Percentiles rank a stretch among this genome's conserved stretches.
phyloP scores from a whole-genome alignment of 1,140 invertebrate species.

The Chymomyza costata region DNA sequence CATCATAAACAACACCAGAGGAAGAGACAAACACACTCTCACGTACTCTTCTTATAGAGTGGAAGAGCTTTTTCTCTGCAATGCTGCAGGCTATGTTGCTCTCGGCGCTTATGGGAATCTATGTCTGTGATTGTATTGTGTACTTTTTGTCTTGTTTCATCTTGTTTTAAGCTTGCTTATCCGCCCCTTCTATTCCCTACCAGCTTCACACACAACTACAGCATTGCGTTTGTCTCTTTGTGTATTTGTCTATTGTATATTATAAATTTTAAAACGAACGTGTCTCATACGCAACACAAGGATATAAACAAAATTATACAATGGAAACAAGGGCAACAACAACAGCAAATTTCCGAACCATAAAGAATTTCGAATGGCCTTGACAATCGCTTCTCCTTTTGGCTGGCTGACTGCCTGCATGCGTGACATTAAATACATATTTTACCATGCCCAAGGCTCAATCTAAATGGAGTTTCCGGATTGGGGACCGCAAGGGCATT shows the following conservation, averaged over 20 bases:
- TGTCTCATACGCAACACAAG: constrained; percentile 26
- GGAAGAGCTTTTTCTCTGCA: constrained; percentile 38
- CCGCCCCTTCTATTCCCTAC: too few relatives aligned
- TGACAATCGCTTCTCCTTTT: constrained; percentile 56
- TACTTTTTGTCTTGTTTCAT: constrained; percentile 39
- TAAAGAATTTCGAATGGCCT: constrained; percentile 64
- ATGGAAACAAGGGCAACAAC: constrained; percentile 11
- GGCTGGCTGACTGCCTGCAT: too few relatives aligned
- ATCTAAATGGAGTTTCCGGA: constrained; percentile 54
- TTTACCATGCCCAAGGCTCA: constrained; percentile 44
- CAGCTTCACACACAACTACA: too few relatives aligned
- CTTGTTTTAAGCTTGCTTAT: too few relatives aligned
- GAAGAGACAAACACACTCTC: constrained; percentile 4
- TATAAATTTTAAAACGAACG: constrained; percentile 71
- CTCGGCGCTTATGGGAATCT: constrained; percentile 52
- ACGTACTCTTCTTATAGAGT: too few relatives aligned
- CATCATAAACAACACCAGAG: too few relatives aligned
- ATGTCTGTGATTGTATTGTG: constrained; percentile 70
- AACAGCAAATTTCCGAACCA: neutral
- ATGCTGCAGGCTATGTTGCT: constrained; percentile 9
- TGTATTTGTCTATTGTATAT: constrained; percentile 46
- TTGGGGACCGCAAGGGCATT: too few relatives aligned
- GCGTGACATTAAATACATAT: too few relatives aligned
- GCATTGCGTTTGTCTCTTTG: neutral
- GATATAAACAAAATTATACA: constrained; percentile 64